A percentile compares a stretch with the other conserved stretches of the same genome.
Evolutionary conservation across 2,113 vertebrate genomes (phyloP).

Genomic region (Cichladusa arquata): DNA sequence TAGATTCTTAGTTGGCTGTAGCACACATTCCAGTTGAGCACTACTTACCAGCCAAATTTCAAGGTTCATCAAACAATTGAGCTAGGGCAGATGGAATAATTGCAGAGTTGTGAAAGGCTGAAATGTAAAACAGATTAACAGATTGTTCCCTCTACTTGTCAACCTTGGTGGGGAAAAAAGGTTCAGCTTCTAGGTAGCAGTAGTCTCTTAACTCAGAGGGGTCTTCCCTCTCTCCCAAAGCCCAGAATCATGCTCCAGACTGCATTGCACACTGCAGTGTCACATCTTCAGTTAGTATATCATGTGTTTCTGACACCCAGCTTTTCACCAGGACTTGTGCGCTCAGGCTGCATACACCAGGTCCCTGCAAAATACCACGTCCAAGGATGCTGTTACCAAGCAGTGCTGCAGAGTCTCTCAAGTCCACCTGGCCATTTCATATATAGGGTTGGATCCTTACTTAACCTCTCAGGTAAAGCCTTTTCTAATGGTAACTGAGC

Average conservation of each 20-base stretch:
- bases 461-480: neutral
- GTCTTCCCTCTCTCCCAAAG: neutral
- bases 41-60: slow-evolving; percentile 2
- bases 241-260: neutral
- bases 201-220: neutral
- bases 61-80: slow-evolving; percentile 24
- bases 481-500: neutral
- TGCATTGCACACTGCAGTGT: neutral
- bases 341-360: neutral
- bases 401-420: neutral
- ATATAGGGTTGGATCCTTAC: neutral
- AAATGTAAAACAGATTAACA: neutral
- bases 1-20: neutral
- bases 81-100: neutral
- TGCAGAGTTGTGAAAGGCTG: neutral
- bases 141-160: neutral
- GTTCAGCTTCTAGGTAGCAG: neutral
- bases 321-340: neutral
- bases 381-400: neutral
- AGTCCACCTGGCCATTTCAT: neutral
- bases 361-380: neutral
- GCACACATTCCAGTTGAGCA: neutral
- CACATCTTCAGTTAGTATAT: neutral
- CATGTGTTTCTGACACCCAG: neutral
- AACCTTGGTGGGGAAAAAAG: neutral